These are phyloP conservation scores for Hiodon alosoides DNA, from an alignment of 2,113 vertebrate genomes.

Conservation along the genomic window DNA sequence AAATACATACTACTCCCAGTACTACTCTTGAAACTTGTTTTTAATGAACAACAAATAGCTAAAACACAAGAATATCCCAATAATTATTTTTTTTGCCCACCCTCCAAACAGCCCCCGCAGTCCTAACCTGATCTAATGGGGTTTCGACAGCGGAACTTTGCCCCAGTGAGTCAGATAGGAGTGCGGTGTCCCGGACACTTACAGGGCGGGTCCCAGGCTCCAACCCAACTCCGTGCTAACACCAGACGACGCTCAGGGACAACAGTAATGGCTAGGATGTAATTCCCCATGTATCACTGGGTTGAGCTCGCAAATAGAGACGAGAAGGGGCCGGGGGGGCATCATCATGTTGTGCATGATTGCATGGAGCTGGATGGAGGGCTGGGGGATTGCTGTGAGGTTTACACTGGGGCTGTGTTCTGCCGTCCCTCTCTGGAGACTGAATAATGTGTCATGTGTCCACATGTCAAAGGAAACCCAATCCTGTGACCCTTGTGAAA, in stretches of 20 bases:
- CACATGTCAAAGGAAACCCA: no score
- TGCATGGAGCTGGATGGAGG: neutral
- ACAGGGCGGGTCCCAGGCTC: neutral
- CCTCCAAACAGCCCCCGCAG: neutral
- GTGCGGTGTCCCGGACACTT: neutral
- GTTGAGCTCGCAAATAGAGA: neutral
- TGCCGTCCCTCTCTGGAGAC: no score
- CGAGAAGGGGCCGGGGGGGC: neutral
- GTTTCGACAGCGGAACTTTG: neutral
- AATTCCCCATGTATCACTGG: slow-evolving; percentile 3
- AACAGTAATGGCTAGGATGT: neutral
- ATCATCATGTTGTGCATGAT: slow-evolving; percentile 16
- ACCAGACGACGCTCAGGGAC: slow-evolving; percentile 1
- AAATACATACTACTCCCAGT: neutral
- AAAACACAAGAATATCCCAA: neutral
- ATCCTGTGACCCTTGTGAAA: no score
- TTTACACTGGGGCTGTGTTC: neutral
- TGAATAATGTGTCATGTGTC: no score
- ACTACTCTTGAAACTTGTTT: no score
- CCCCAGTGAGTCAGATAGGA: slow-evolving; percentile 5
- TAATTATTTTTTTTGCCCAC: neutral
- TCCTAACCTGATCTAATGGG: slow-evolving; percentile 1
- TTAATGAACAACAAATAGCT: neutral
- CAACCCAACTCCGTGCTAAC: slow-evolving; percentile 12
- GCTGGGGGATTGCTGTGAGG: neutral